Evolutionary conservation across 1,140 invertebrate genomes (phyloP).

Genomic region (Portunus trituberculatus): DNA sequence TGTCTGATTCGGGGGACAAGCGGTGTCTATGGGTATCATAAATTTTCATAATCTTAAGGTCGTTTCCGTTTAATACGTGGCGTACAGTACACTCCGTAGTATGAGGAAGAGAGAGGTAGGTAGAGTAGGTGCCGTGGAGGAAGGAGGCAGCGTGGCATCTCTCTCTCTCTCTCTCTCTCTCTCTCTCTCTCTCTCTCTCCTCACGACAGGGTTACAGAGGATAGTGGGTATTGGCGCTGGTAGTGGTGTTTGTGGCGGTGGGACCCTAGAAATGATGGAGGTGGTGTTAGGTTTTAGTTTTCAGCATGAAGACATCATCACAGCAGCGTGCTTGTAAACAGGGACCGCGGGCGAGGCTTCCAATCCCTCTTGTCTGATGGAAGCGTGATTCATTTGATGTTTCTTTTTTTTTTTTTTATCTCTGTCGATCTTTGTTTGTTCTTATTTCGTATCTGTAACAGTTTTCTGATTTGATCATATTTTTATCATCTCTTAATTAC

Average conservation of each 20-base stretch:
- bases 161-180: background rate
- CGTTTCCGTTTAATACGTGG: conserved; percentile 39
- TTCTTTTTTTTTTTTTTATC: background rate
- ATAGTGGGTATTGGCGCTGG: too few relatives aligned
- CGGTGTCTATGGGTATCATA: conserved; percentile 42
- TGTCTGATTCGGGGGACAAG: conserved; percentile 50
- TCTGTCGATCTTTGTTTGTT: background rate
- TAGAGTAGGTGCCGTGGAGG: too few relatives aligned
- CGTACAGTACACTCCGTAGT: background rate
- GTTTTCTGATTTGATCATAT: background rate
- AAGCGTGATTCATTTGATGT: too few relatives aligned
- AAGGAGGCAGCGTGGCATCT: too few relatives aligned
- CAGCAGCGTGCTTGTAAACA: too few relatives aligned
- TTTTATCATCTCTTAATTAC: background rate
- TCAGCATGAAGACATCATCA: too few relatives aligned
- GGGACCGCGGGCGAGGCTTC: too few relatives aligned
- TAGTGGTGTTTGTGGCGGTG: background rate
- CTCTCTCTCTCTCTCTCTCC: background rate
- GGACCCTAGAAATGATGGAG: too few relatives aligned
- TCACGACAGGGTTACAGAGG: too few relatives aligned
- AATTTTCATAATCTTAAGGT: conserved; percentile 54
- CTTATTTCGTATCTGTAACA: too few relatives aligned
- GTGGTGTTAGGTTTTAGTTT: too few relatives aligned
- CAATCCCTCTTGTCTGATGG: too few relatives aligned
- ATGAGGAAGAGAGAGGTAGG: background rate